Evolutionary conservation across 2,888 invertebrate genomes (phyloP).

Genomic region (Ferrisia virgata): DNA sequence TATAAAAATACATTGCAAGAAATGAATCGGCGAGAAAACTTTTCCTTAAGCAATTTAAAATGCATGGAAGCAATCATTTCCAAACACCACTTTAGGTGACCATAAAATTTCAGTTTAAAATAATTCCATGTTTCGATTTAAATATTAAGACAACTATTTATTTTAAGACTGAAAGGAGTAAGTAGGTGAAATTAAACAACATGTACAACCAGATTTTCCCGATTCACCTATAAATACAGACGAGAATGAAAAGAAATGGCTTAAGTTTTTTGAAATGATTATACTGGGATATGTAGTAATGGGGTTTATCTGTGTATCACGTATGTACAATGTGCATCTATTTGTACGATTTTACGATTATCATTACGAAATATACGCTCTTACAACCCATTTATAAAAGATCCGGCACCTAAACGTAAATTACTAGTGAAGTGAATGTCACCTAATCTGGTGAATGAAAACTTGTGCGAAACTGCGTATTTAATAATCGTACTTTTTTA

Average conservation of each 20-base stretch:
- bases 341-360: too few species aligned
- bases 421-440: too few species aligned
- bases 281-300: too few species aligned
- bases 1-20: constrained; percentile 59
- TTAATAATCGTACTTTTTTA: not conserved
- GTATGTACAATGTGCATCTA: too few species aligned
- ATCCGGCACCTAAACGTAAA: constrained; percentile 61
- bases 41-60: constrained; percentile 76
- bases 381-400: too few species aligned
- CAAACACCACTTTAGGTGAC: constrained; percentile 68
- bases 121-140: too few species aligned
- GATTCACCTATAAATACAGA: constrained; percentile 67
- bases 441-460: too few species aligned
- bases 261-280: constrained; percentile 89
- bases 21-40: constrained; percentile 70
- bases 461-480: too few species aligned
- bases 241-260: constrained; percentile 77
- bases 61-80: constrained; percentile 65
- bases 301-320: too few species aligned
- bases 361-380: too few species aligned
- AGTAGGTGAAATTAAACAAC: constrained; percentile 84
- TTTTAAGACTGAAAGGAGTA: constrained; percentile 75
- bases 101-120: too few species aligned
- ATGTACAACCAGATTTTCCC: constrained; percentile 96
- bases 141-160: not conserved